Conservation (phyloP, 2,113 vertebrate genomes). For the Lota lota region DNA sequence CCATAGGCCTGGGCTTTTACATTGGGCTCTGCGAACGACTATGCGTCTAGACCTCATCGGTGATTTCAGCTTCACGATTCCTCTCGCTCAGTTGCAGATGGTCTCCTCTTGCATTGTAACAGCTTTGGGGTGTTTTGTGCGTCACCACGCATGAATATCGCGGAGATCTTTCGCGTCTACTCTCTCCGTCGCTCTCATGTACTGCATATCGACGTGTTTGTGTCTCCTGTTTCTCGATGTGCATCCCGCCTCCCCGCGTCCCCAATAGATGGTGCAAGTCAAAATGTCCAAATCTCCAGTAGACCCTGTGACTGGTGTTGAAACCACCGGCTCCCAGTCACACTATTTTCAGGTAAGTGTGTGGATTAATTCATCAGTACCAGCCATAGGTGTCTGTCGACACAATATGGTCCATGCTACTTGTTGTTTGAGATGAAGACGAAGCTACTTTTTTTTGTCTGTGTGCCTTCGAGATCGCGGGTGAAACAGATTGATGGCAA, state of each 20-base stretch:
- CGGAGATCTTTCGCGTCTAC: background rate
- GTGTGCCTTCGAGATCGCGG: background rate
- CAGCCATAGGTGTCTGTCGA: background rate
- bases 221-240: slow-evolving; percentile 51
- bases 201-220: slow-evolving; percentile 56
- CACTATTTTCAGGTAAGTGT: slow-evolving; percentile 78
- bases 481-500: background rate
- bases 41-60: slow-evolving; percentile 36
- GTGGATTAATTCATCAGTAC: background rate
- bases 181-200: slow-evolving; percentile 17
- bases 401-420: slow-evolving; percentile 33
- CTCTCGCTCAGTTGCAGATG: background rate
- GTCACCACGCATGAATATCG: background rate
- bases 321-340: slow-evolving; percentile 71
- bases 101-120: too few relatives aligned
- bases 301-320: slow-evolving; percentile 74
- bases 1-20: slow-evolving; percentile 47
- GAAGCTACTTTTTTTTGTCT: slow-evolving; percentile 32
- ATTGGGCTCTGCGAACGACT: slow-evolving; percentile 22
- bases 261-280: slow-evolving; percentile 78
- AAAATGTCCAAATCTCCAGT: slow-evolving; percentile 79
- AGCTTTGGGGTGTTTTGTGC: background rate
- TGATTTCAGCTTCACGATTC: slow-evolving; percentile 29
- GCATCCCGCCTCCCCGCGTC: slow-evolving; percentile 67
- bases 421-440: slow-evolving; percentile 53